phyloP scores from a whole-genome alignment of 2,888 invertebrate species.

The Agapostemon virescens region DNA sequence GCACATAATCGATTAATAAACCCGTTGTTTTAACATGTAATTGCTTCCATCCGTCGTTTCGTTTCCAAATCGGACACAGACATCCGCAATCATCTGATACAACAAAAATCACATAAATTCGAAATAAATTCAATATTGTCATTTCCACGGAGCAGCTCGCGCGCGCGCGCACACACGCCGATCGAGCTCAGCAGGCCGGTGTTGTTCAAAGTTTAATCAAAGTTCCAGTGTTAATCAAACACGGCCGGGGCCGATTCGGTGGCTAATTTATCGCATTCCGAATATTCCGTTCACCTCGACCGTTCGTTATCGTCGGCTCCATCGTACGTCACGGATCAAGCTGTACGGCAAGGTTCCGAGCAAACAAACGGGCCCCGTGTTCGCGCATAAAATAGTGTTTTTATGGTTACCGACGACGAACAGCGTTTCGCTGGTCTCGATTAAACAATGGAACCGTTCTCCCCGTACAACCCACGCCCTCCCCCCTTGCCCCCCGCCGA shows the following conservation, averaged over 20 bases:
- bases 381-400: conserved; percentile 57
- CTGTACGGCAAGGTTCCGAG: conserved; percentile 41
- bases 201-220: conserved; percentile 16
- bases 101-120: neutral
- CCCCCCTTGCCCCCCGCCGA: conserved; percentile 14
- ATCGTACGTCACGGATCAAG: conserved; percentile 56
- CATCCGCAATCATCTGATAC: neutral
- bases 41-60: neutral
- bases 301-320: conserved; percentile 47
- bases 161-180: too few species aligned
- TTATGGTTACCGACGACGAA: conserved; percentile 58
- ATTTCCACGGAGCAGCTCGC: too few species aligned
- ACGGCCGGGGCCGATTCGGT: neutral
- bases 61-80: neutral
- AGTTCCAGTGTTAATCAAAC: neutral
- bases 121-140: neutral
- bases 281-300: conserved; percentile 24
- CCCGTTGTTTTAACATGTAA: neutral
- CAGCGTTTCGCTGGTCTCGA: conserved; percentile 71
- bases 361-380: conserved; percentile 49
- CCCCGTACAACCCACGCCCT: conserved; percentile 44
- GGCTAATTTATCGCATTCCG: conserved; percentile 49
- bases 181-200: neutral
- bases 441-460: conserved; percentile 77
- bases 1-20: neutral